Percentiles rank a stretch among this genome's conserved stretches.
Conservation (phyloP, 92 coral and sea anemone species). For the Heteractis magnifica region DNA sequence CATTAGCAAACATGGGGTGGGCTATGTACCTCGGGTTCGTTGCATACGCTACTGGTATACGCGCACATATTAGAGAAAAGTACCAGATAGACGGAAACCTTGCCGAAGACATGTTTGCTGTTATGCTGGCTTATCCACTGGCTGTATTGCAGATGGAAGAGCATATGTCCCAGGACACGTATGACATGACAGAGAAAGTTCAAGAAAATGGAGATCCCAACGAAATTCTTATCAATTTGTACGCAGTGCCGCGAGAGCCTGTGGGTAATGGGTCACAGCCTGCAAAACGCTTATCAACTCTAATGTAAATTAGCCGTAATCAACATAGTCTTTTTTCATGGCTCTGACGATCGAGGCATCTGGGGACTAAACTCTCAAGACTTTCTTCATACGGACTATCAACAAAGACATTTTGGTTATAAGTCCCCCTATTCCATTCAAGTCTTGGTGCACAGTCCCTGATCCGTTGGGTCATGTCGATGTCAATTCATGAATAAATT, state of each 20-base stretch:
- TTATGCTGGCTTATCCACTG: conserved; percentile 65
- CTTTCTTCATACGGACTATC: too few relatives aligned
- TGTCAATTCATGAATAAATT: too few relatives aligned
- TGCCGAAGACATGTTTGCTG: conserved; percentile 68
- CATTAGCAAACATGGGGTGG: conserved; percentile 82
- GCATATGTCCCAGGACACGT: conserved; percentile 51
- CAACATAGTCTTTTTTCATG: background rate
- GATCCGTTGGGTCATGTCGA: too few relatives aligned
- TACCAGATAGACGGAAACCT: conserved; percentile 69
- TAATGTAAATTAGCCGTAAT: background rate
- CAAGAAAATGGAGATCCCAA: background rate
- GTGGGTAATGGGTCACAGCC: background rate
- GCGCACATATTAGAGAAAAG: conserved; percentile 75
- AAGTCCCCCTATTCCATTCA: too few relatives aligned
- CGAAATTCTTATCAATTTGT: background rate
- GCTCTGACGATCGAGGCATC: too few relatives aligned
- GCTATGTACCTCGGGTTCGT: conserved; percentile 69
- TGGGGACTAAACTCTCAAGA: too few relatives aligned
- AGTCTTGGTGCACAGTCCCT: too few relatives aligned
- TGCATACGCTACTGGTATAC: conserved; percentile 73
- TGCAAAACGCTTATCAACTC: background rate
- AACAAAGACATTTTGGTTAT: too few relatives aligned
- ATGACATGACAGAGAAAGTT: conserved; percentile 5
- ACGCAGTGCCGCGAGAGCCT: background rate
- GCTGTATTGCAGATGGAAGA: conserved; percentile 81